phyloP scores from a whole-genome alignment of 1,140 invertebrate species.

The Scylla paramamosain region DNA sequence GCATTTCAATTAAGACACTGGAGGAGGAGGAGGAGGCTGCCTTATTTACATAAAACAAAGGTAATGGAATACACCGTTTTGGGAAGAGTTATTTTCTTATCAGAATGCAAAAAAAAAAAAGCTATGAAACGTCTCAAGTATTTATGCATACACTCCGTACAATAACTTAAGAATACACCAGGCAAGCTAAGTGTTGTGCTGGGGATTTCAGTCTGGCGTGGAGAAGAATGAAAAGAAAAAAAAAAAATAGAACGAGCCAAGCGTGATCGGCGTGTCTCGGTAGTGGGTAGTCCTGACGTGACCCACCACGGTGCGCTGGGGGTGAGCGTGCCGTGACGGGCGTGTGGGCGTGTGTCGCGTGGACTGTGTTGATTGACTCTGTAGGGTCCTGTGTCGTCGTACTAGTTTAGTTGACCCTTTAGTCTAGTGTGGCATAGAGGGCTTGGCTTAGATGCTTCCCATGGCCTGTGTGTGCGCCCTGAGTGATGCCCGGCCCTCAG shows the following conservation, averaged over 20 bases:
- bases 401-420: slow-evolving; percentile 23
- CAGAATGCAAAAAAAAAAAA: neutral
- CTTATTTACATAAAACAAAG: neutral
- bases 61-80: neutral
- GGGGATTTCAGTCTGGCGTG: neutral
- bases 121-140: neutral
- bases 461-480: slow-evolving; percentile 6
- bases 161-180: neutral
- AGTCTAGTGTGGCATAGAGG: slow-evolving; percentile 20
- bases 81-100: neutral
- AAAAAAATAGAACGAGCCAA: no score
- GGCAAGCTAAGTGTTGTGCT: neutral
- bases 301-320: no score
- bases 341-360: neutral
- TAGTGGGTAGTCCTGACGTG: no score
- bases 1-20: slow-evolving; percentile 23
- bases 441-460: slow-evolving; percentile 18
- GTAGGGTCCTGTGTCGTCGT: slow-evolving; percentile 7
- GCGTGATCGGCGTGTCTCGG: no score
- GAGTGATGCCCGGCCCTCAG: neutral
- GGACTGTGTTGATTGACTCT: slow-evolving; percentile 2
- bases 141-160: neutral
- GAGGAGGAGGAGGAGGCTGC: slow-evolving; percentile 7
- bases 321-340: no score
- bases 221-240: neutral